These are phyloP conservation scores for Dendrolimus punctatus DNA, from an alignment of 1,140 invertebrate species.

Conservation along the genomic window DNA sequence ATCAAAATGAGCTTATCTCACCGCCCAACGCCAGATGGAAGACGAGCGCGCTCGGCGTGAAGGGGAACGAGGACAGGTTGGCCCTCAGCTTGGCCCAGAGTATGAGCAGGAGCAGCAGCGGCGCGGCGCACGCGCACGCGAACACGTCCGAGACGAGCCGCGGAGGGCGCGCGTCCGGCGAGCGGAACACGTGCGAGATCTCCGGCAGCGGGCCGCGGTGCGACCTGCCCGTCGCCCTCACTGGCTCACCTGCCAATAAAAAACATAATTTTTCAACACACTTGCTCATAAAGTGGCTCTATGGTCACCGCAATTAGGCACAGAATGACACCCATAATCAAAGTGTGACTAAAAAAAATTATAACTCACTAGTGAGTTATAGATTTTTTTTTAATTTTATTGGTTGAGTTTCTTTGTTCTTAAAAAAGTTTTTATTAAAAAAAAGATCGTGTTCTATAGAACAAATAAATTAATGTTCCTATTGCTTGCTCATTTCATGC, in stretches of 20 bases:
- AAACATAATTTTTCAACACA: conserved; percentile 1
- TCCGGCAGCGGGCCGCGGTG: conserved; percentile 81
- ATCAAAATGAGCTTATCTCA: conserved; percentile 25
- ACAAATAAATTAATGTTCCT: too few species aligned
- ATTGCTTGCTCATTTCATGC: too few species aligned
- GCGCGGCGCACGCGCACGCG: conserved; percentile 86
- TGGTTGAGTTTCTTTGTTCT: too few species aligned
- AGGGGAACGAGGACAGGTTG: conserved; percentile 90
- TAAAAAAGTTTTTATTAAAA: too few species aligned
- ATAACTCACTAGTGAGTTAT: too few species aligned
- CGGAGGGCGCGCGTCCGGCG: conserved; percentile 92
- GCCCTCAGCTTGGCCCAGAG: conserved; percentile 92
- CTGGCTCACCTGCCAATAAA: conserved; percentile 2
- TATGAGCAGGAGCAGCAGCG: conserved; percentile 87
- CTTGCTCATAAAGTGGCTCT: too few species aligned
- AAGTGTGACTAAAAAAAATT: too few species aligned
- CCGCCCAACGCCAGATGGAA: conserved; percentile 88
- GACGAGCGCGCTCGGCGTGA: conserved; percentile 83
- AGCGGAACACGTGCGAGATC: conserved; percentile 94
- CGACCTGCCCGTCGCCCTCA: background rate
- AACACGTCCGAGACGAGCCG: conserved; percentile 92
- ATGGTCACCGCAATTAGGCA: too few species aligned
- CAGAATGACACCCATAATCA: too few species aligned
- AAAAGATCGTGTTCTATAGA: too few species aligned
- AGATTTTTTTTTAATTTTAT: too few species aligned